Conservation (phyloP, 1,140 invertebrate genomes). For the Mamestra configurata region DNA sequence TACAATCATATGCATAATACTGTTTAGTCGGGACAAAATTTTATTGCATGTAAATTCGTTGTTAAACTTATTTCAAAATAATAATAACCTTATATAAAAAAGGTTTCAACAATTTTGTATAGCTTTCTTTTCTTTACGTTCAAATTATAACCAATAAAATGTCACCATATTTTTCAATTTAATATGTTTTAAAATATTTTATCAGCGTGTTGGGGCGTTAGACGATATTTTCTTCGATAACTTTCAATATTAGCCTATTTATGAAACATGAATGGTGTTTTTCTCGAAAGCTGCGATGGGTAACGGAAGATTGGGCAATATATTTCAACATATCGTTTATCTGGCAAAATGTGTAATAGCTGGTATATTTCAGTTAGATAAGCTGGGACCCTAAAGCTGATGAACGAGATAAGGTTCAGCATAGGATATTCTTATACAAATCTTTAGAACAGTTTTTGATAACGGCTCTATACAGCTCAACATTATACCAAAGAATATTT, state of each 20-base stretch:
- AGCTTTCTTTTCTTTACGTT: conserved; percentile 43
- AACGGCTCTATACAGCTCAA: too few relatives aligned
- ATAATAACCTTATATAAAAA: conserved; percentile 25
- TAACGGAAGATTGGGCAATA: conserved; percentile 29
- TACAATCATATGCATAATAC: conserved; percentile 27
- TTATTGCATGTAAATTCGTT: conserved; percentile 40
- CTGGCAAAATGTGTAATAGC: conserved; percentile 24
- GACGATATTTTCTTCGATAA: conserved; percentile 19
- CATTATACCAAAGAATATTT: not conserved
- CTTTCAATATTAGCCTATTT: conserved; percentile 24
- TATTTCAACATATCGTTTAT: conserved; percentile 35
- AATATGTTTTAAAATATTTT: conserved; percentile 50
- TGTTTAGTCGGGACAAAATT: conserved; percentile 21
- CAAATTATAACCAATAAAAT: conserved; percentile 48
- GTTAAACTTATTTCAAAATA: conserved; percentile 28
- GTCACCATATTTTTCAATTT: conserved; percentile 51
- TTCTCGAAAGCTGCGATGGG: conserved; percentile 36
- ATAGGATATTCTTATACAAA: not conserved
- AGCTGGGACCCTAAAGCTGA: not conserved
- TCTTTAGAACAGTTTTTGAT: too few relatives aligned
- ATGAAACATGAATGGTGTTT: conserved; percentile 36
- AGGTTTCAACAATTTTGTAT: conserved; percentile 32
- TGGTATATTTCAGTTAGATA: conserved; percentile 18
- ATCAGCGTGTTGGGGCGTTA: conserved; percentile 41
- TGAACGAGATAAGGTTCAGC: conserved; percentile 1